A percentile compares a stretch with the other conserved stretches of the same genome.
phyloP scores from a whole-genome alignment of 30 jellyfish, hydroid and myxozoan species.

The Cassiopea andromeda region DNA sequence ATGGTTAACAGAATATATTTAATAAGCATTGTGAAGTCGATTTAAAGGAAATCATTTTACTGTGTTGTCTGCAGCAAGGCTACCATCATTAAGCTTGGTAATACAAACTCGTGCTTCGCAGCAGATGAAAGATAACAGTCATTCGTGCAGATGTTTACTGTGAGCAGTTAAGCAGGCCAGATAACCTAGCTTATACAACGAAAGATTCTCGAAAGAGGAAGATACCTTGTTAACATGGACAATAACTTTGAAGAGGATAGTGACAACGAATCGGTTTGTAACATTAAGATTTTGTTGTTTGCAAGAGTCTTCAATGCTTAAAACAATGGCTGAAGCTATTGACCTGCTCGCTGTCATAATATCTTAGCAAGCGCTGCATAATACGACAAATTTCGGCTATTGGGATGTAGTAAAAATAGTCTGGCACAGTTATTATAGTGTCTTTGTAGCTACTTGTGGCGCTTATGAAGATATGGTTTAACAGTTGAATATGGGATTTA shows the following conservation, averaged over 20 bases:
- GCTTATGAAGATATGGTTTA: too few species aligned
- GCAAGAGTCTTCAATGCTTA: too few species aligned
- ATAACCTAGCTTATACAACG: not conserved
- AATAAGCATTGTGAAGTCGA: slow-evolving; percentile 1
- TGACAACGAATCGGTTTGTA: slow-evolving; percentile 1
- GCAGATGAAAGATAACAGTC: not conserved
- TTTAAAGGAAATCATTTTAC: slow-evolving; percentile 2
- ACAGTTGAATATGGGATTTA: too few species aligned
- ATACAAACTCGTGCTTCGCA: not conserved
- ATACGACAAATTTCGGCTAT: not conserved
- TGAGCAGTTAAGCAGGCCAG: slow-evolving; percentile 31
- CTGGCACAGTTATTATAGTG: too few species aligned
- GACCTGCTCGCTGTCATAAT: not conserved
- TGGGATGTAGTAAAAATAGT: too few species aligned
- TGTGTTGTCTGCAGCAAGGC: not conserved
- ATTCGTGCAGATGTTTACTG: slow-evolving; percentile 19
- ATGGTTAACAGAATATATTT: not conserved
- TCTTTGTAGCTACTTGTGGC: too few species aligned
- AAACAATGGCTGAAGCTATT: not conserved
- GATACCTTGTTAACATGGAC: not conserved
- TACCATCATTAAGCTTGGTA: not conserved
- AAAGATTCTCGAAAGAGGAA: not conserved
- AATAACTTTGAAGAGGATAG: not conserved
- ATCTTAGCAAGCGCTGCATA: not conserved
- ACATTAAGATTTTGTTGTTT: not conserved